Base-by-base conservation (phyloP, 2,888 invertebrate species). In the Clitarchus hookeri region DNA sequence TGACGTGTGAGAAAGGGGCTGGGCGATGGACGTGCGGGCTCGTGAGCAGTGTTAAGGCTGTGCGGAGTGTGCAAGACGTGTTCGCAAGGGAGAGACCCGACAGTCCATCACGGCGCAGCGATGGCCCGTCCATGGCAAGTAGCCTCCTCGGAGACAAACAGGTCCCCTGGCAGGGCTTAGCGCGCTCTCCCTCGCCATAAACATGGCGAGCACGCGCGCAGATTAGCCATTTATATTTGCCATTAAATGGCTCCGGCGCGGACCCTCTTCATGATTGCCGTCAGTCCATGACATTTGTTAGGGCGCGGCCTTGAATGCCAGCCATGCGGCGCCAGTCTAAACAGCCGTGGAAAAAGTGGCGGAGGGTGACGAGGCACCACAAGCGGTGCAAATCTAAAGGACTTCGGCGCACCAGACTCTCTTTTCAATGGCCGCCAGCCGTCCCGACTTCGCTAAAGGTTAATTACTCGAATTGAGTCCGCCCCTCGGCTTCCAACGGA, bases 161-260 rank as follows among this genome's bases (percentile, higher is more conserved):
- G 26, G 23, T 19, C 83, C 44, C 36, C 23, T 25, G 53, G n/a
- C 44, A 44, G 54, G 16, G 54, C 36, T 80, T 85, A 65, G 65
- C n/a, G 23, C 8, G 8, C 65, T 6, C 65, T n/a, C 65, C 23
- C 13, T 65, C 23, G 65, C 65, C 86, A 88, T 88, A 87, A 87
- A 86, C 86, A 87, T 88, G 87, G 86, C 87, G 84, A 84, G 87
- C 88, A 87, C 87, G 87, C 86, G 84, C 86, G 79, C 86, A 87
- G 87, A 88, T 88, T 87, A 87, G 87, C 83, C 88, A 88, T 88
- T 88, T 88, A 88, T 87, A 87, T 87, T 87, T 88, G 87, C 87
- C 86, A 87, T 87, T 87, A 87, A 88, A 88, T 86, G 86, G 87
- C 86, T 86, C 87, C 87, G 87, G 87, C 86, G 87, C 87, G 87